Base-by-base conservation (phyloP, 2,797 vertebrate species). In the Botia kubotai region DNA sequence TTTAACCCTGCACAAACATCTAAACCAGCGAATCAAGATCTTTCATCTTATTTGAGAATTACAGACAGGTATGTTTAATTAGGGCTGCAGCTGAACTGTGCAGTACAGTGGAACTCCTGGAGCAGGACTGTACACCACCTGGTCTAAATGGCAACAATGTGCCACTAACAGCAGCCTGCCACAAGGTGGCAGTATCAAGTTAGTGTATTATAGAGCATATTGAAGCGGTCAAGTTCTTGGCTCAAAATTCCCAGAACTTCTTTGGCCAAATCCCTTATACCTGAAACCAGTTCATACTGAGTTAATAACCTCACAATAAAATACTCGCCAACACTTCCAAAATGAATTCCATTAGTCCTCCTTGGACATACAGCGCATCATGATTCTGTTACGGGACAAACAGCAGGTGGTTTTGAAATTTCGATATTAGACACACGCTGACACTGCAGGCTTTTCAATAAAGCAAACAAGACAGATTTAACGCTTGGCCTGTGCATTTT, bases 141-240 rank as follows among this genome's bases (percentile, higher is more conserved):
- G 12, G 12, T 29, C 21, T 29, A 26, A 62, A 62, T 10, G 2
- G 7, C 10, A 66, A 6, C 3, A 50, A 52, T 53, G 13, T 60
- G 16, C 11, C 43, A 8, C 17, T 39, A 72, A 43, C 57, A 79
- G 29, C 46, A 72, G n/a, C 46, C 19, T 33, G 36, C 78, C 78
- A 80, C 78, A 67, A 66, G 78, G 63, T 80, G 78, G 70, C 78
- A 29, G 52, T 73, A 57, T 73, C 19, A 53, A 63, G 46, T 72
- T 62, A 63, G 29, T 16, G 14, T 16, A 33, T 63, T 63, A 62
- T 36, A 23, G 13, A 63, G 4, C 36, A 79, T 7, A 17, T 11
- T 13, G 2, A 48, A 21, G 3, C 1, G 6, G 23, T 48, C 53
- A 69, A 60, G 12, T 0, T 3, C 16, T 68, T 60, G 57, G 17